Evolutionary conservation across 2,797 vertebrate genomes (phyloP).

Genomic region (Lithobates sylvaticus): DNA sequence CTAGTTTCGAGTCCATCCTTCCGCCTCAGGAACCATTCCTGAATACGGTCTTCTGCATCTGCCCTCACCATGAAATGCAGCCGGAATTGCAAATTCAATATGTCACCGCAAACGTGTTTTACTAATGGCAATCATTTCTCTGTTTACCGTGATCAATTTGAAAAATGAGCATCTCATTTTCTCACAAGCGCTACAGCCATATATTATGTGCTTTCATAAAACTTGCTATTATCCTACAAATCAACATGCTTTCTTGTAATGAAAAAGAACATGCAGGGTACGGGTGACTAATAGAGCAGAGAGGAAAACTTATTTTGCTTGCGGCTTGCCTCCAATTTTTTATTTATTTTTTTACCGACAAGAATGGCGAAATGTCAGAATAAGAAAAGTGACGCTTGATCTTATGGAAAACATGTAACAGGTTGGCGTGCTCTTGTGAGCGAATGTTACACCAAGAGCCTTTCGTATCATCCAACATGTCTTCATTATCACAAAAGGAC

Average conservation of each 20-base stretch:
- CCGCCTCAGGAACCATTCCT: not conserved
- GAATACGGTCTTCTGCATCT: not conserved
- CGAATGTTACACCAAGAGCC: not conserved
- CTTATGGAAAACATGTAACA: not conserved
- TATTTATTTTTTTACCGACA: not conserved
- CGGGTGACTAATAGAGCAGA: conserved; percentile 27
- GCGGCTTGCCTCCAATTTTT: no score
- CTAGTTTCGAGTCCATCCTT: not conserved
- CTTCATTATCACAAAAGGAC: not conserved
- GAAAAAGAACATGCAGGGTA: conserved; percentile 39
- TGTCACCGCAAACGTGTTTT: conserved; percentile 48
- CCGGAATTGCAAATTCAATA: conserved; percentile 46
- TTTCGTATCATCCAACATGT: not conserved
- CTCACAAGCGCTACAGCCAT: conserved; percentile 43
- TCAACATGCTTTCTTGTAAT: conserved; percentile 49
- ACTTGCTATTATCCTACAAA: conserved; percentile 56
- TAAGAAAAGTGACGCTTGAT: not conserved
- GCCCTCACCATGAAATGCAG: conserved; percentile 17
- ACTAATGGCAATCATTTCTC: conserved; percentile 59
- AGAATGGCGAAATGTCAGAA: conserved; percentile 11
- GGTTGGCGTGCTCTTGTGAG: not conserved
- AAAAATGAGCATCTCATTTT: conserved; percentile 59
- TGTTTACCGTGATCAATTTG: conserved; percentile 60
- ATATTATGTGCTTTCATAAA: conserved; percentile 52
- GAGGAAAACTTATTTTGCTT: conserved; percentile 3